A percentile compares a stretch with the other conserved stretches of the same genome.
Conservation (phyloP, 1,140 invertebrate genomes). For the Macrobrachium rosenbergii region DNA sequence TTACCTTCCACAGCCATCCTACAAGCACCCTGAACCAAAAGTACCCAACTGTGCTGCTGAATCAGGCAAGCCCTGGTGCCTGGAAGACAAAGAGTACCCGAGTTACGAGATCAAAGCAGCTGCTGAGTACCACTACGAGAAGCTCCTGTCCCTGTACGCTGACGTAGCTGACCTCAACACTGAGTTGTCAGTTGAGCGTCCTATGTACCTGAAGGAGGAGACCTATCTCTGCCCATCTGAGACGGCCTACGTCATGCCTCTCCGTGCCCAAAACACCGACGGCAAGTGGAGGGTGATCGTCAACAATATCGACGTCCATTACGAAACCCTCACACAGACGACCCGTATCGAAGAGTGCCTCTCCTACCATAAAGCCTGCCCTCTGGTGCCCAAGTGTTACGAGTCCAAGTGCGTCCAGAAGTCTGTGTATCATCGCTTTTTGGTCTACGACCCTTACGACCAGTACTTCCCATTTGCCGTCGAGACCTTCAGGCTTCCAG, state of each 20-base stretch:
- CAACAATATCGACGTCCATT: constrained; percentile 65
- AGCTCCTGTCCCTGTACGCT: constrained; percentile 4
- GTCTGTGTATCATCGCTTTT: constrained; percentile 64
- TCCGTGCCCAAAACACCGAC: constrained; percentile 61
- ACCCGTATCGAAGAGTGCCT: constrained; percentile 64
- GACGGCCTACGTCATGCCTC: constrained; percentile 56
- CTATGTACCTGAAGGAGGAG: too few relatives aligned
- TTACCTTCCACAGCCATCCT: too few relatives aligned
- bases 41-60: constrained; percentile 64
- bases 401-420: constrained; percentile 67
- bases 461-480: constrained; percentile 66
- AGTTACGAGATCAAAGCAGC: constrained; percentile 33
- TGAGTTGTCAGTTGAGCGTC: background rate
- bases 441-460: constrained; percentile 61
- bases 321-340: constrained; percentile 65
- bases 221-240: background rate
- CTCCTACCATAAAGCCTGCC: too few relatives aligned
- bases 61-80: constrained; percentile 66
- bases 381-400: constrained; percentile 65
- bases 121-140: constrained; percentile 3
- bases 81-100: constrained; percentile 66
- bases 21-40: too few relatives aligned
- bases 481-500: constrained; percentile 65
- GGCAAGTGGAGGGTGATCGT: constrained; percentile 66
- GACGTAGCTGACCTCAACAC: background rate